Evolutionary conservation across 1,140 invertebrate genomes (phyloP).

Genomic region (Aphelenchoides besseyi): DNA sequence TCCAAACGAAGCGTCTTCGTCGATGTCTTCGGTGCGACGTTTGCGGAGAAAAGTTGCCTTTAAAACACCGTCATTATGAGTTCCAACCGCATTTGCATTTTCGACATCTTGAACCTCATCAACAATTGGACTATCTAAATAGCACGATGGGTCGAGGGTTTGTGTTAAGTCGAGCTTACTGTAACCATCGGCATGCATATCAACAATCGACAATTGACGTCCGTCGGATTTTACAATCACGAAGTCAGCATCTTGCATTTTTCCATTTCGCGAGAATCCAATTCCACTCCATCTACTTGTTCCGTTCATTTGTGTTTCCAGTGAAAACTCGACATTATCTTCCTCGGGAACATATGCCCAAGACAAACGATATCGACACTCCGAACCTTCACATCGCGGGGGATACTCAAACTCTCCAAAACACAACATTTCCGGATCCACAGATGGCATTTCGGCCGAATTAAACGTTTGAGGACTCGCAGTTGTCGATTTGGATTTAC

Average conservation of each 20-base stretch:
- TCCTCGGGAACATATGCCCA: constrained; percentile 78
- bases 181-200: constrained; percentile 44
- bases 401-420: constrained; percentile 56
- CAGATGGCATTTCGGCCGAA: not conserved
- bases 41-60: constrained; percentile 62
- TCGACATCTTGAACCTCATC: constrained; percentile 42
- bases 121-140: constrained; percentile 28
- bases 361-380: constrained; percentile 56
- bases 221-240: constrained; percentile 46
- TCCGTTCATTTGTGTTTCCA: constrained; percentile 74
- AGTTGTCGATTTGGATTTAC: not conserved
- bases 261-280: constrained; percentile 76
- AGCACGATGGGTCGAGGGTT: not conserved
- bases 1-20: constrained; percentile 54
- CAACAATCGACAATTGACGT: constrained; percentile 39
- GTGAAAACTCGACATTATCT: constrained; percentile 79
- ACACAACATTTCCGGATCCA: constrained; percentile 46
- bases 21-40: constrained; percentile 58
- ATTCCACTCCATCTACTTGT: constrained; percentile 84
- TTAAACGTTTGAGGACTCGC: constrained; percentile 4
- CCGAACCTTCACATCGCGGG: constrained; percentile 34
- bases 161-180: constrained; percentile 1
- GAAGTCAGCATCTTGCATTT: constrained; percentile 58
- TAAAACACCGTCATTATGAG: constrained; percentile 57
- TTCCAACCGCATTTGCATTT: constrained; percentile 28